These are phyloP conservation scores for Pelecanus crispus DNA, from an alignment of 2,113 vertebrate genomes.

Conservation along the genomic window DNA sequence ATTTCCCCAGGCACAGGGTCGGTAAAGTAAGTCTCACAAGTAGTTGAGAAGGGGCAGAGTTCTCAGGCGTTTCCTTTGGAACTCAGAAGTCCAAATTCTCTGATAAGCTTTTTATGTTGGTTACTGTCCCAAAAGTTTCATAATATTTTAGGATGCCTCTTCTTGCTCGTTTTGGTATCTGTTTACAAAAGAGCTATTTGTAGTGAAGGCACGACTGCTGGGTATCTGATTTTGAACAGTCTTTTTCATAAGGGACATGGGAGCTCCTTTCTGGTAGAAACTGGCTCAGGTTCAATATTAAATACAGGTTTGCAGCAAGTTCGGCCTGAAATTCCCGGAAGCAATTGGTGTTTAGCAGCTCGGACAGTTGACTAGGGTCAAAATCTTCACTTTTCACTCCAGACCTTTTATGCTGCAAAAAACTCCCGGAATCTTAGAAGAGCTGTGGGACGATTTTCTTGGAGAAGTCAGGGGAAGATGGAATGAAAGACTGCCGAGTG, in stretches of 20 bases:
- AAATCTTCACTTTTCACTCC: background rate
- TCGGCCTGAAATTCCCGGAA: background rate
- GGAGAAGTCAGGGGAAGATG: background rate
- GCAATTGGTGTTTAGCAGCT: background rate
- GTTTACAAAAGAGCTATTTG: background rate
- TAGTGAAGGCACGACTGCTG: background rate
- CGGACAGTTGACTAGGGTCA: background rate
- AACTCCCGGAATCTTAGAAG: rapidly evolving
- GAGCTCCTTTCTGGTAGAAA: background rate
- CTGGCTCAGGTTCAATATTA: background rate
- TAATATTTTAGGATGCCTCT: background rate
- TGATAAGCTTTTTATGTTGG: background rate
- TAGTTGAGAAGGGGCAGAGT: background rate
- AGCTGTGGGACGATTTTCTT: background rate
- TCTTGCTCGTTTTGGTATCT: background rate
- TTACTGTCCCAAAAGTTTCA: background rate
- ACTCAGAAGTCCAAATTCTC: background rate
- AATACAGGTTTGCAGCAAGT: rapidly evolving
- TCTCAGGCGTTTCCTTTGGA: background rate
- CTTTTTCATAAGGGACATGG: background rate
- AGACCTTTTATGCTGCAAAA: background rate
- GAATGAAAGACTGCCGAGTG: rapidly evolving
- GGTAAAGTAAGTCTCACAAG: background rate
- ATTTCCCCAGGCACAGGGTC: background rate
- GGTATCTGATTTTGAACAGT: background rate